A percentile compares a stretch with the other conserved stretches of the same genome.
phyloP scores from a whole-genome alignment of 2,797 vertebrate species.

The Rhinatrema bivittatum region DNA sequence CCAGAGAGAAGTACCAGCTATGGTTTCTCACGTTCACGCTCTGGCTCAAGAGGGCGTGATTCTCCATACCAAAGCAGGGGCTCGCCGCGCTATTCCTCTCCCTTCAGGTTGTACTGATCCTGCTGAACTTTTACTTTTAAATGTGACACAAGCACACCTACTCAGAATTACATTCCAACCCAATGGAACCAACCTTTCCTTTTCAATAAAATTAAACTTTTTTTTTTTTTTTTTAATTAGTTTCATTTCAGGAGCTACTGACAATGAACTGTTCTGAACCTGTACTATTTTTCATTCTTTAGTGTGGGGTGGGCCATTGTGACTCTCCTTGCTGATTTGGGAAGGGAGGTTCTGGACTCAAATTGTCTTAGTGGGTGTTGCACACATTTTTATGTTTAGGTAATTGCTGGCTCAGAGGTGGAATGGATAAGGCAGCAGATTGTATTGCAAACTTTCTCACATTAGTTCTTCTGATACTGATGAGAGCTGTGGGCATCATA shows the following conservation, averaged over 20 bases:
- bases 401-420: too few relatives aligned
- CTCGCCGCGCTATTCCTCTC: constrained; percentile 83
- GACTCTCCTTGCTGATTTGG: too few relatives aligned
- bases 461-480: too few relatives aligned
- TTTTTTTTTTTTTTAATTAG: constrained; percentile 22
- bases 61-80: constrained; percentile 81
- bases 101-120: constrained; percentile 64
- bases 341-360: too few relatives aligned
- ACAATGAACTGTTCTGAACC: constrained; percentile 37
- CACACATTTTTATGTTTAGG: too few relatives aligned
- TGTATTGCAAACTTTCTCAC: too few relatives aligned
- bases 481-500: too few relatives aligned
- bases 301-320: too few relatives aligned
- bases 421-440: too few relatives aligned
- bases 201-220: constrained; percentile 20
- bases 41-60: constrained; percentile 80
- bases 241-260: constrained; percentile 37
- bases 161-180: constrained; percentile 54
- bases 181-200: constrained; percentile 40
- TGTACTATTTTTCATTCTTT: too few relatives aligned
- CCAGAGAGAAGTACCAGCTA: constrained; percentile 80
- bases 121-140: constrained; percentile 21
- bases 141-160: constrained; percentile 23
- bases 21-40: constrained; percentile 77
- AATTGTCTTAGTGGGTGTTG: too few relatives aligned